These are phyloP conservation scores for Cariama cristata DNA, from an alignment of 2,113 vertebrate species.

Conservation along the genomic window DNA sequence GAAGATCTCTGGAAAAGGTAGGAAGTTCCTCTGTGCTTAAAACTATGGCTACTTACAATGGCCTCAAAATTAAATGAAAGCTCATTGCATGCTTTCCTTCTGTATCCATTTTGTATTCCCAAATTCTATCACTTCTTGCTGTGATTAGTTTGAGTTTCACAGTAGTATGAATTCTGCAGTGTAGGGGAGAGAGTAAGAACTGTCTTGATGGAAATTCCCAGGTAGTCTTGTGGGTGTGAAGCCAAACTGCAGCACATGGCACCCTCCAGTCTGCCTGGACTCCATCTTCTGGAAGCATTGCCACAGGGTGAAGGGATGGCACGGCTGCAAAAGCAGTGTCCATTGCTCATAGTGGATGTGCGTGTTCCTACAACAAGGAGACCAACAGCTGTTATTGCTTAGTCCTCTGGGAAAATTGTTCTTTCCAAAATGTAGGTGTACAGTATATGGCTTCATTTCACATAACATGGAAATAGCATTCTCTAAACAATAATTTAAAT, in stretches of 20 bases:
- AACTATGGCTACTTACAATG: not conserved
- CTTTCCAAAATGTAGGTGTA: not conserved
- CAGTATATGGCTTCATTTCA: not conserved
- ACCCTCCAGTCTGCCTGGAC: not conserved
- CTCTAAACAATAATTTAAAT: not conserved
- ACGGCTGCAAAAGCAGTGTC: not conserved
- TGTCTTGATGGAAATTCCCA: not conserved
- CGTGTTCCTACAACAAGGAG: not conserved
- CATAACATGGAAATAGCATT: not conserved
- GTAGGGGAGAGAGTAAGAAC: not conserved
- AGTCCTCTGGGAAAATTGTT: not conserved
- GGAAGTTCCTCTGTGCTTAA: not conserved
- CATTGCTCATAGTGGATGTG: not conserved
- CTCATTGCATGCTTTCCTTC: not conserved
- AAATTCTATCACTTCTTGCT: not conserved
- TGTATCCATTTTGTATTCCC: not conserved
- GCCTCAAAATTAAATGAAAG: not conserved
- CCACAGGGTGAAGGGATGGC: not conserved
- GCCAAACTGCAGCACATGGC: not conserved
- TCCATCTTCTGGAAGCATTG: not conserved
- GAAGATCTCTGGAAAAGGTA: not conserved
- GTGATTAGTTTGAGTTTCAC: not conserved
- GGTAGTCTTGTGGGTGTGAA: not conserved
- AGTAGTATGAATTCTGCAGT: not conserved
- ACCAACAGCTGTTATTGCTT: not conserved